Base-by-base conservation (phyloP, 1,140 invertebrate species). In the Rhyzopertha dominica region DNA sequence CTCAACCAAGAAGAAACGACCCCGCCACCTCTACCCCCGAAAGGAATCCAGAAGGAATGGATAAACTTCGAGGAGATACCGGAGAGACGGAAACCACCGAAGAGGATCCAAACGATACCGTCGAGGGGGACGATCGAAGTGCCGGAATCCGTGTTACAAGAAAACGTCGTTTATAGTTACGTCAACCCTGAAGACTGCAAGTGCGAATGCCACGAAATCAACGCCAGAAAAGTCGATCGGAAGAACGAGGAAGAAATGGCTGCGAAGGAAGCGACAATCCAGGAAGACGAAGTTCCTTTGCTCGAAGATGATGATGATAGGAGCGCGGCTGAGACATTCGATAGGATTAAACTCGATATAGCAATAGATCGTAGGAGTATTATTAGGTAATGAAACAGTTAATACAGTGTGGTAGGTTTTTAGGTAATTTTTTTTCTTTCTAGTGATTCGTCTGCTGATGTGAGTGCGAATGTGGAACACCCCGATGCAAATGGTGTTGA, bases 41-140 rank as follows among this genome's bases (percentile, higher is more conserved):
- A 69, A 58, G 72, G 67, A 30, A 62, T 64, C 51, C 68, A 52
- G 48, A 58, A 69, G 42, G 72, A 71, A 40, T 91, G 87, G 87
- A 84, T 91, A 19, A 86, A 88, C 59, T 89, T 90, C 60, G 84
- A 88, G 63, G 86, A 90, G 54, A 81, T 89, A 37, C 86, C 87
- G 0, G 86, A 90, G 63, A 77, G 79, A 49, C 71, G 82, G 13
- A 86, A 86, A 63, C 74, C 80, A 32, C 83, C 87, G 8, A 86
- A 85, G 66, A 72, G 84, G 41, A 88, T 89, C 49, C 85, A 87
- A 55, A 86, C 84, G 5, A 74, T 90, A 51, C 85, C 85, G 3
- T 68, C 67, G 50, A 44, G 66, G 37, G 57, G 65, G 18, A 54
- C 61, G 38, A 66, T 66, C 22, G 65, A 68, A 36, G 59, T 63